Conservation (phyloP, 30 jellyfish, hydroid and myxozoan genomes). For the Cassiopea andromeda region DNA sequence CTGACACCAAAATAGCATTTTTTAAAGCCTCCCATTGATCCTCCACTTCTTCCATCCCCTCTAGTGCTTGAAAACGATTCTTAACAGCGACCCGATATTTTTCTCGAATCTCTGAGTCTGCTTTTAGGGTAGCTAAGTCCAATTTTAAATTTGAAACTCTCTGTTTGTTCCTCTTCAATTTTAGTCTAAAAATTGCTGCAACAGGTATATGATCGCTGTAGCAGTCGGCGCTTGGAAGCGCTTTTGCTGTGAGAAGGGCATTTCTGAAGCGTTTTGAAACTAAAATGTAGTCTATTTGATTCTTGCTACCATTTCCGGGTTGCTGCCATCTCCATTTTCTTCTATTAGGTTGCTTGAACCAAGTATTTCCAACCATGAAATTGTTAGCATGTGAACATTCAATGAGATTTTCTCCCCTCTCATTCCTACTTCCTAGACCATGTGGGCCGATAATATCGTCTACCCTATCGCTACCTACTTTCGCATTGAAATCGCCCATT, state of each 20-base stretch:
- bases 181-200: neutral
- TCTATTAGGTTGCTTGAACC: constrained; percentile 13
- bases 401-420: constrained; percentile 9
- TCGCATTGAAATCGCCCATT: constrained; percentile 34
- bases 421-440: constrained; percentile 34
- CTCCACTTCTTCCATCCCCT: neutral
- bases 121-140: neutral
- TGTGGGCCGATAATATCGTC: constrained; percentile 1
- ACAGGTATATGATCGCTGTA: neutral
- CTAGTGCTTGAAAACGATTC: neutral
- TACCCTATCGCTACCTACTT: neutral
- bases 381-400: constrained; percentile 16
- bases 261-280: neutral
- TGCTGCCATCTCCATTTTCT: constrained; percentile 30
- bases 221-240: constrained; percentile 30
- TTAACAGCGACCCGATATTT: neutral
- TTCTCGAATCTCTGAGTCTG: neutral
- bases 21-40: neutral
- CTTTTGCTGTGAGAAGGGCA: neutral
- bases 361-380: constrained; percentile 3
- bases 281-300: constrained; percentile 26
- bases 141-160: neutral
- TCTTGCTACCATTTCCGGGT: constrained; percentile 2
- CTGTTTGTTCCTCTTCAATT: neutral
- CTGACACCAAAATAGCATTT: neutral